Evolutionary conservation across 2,113 vertebrate species (phyloP), one percentile per base, ranked within the genome.

Genomic region (Plectropomus leopardus): DNA sequence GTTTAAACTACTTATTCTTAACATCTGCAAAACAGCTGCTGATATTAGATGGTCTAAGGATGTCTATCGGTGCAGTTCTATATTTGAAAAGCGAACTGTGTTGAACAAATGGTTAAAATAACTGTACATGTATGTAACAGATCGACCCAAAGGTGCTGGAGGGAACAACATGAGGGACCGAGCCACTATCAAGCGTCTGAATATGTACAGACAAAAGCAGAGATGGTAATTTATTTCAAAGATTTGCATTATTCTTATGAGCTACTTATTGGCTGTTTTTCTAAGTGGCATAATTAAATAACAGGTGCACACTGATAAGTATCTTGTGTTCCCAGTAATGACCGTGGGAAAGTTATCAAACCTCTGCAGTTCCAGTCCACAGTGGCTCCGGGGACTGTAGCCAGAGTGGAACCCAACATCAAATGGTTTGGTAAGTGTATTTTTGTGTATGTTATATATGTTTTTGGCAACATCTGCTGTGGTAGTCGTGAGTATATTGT

Each of bases 171-270:
- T 99, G 97, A 95, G 98, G 93, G 98, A 99, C 94, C 95, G 97
- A 64, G 88, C 97, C 21, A 99, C 98, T 4, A 97, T 99, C 90
- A 96, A 96, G 24, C 97, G 98, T 68, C 95, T 99, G 74, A 99
- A 99, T 89, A 98, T 99, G 98, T 99, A 99, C 94, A 95, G 98
- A 89, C 97, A 99, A 72, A 99, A 97, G 84, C 96, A 98, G 80
- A 95, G 96, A 93, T 97, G 98, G 98, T 98, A 95, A 95, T 85
- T 53, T 0, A 1, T 5, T 0, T n/a, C n/a, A n/a, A n/a, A n/a
- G n/a, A 34, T 59, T 28, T 69, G 0, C 0, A 19, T 74, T 71
- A 1, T 34, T 65, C 3, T 55, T 28, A 10, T 36, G 4, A 40
- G 3, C 0, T 1, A 1, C 13, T 23, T 7, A 26, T 13, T 76